Base-by-base conservation (phyloP, 2,113 vertebrate genomes). In the Lycaon pictus region DNA sequence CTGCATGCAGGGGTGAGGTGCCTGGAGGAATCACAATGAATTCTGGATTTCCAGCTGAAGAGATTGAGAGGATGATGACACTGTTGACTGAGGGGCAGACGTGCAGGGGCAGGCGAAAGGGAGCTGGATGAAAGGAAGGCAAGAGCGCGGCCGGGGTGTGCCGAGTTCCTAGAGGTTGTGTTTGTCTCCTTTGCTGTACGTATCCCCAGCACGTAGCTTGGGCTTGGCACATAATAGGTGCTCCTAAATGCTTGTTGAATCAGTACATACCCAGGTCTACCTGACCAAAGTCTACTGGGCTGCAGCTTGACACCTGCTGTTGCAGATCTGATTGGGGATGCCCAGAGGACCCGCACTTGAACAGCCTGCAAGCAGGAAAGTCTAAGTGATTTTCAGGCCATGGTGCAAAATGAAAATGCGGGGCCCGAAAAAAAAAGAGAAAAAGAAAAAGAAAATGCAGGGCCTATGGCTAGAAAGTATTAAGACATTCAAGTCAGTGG, bases 121-220 rank as follows among this genome's bases (percentile, higher is more conserved):
- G 37, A 51, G 2, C 62, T 13, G 43, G 58, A 32, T 8, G 48
- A n/a, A 81, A 80, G 48, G 67, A 90, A 23, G 6, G 55, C 55
- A 35, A 2, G 35, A 27, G 3, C 16, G 3, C 27, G n/a, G 1
- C 1, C 27, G 9, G 51, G 32, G 35, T 11, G 0, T 35, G 53
- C 67, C 23, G 48, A 71, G 0, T 43, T 65, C 27, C 27, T 60
- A 9, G 65, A 48, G n/a, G 20, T 15, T 23, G 4, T 29, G 27
- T 87, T 35, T 55, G 37, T 17, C 23, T 37, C 22, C 9, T 27
- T 90, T 43, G 32, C 22, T 67, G 2, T 11, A 16, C 4, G 1
- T 25, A 32, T 16, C 15, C 32, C 32, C 7, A 77, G 43, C 60
- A 63, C 19, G 27, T 20, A 82, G 55, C 32, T 22, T 72, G 2